Percentiles rank a stretch among this genome's conserved stretches.
Conservation (phyloP, 2,797 vertebrate species). For the Acomys russatus region DNA sequence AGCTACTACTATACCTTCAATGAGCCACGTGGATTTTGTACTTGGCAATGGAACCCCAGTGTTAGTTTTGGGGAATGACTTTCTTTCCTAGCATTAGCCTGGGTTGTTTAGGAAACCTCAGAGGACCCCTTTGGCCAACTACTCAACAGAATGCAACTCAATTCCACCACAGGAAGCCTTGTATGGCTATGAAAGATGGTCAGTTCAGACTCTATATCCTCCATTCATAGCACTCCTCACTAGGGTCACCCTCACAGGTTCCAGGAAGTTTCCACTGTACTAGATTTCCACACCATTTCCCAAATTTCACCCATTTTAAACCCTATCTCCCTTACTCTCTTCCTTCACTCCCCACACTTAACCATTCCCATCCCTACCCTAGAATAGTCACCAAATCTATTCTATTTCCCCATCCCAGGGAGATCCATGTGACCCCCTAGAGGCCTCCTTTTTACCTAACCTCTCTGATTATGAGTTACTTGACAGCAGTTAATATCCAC, state of each 20-base stretch:
- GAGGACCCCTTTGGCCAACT: not conserved
- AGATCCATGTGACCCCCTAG: too few species aligned
- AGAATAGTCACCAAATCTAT: not conserved
- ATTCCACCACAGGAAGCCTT: not conserved
- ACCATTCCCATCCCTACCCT: not conserved
- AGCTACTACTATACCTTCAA: not conserved
- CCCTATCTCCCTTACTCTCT: too few species aligned
- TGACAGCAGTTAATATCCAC: not conserved
- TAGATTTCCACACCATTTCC: not conserved
- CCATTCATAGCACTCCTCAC: not conserved
- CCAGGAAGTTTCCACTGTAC: not conserved
- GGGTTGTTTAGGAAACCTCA: too few species aligned
- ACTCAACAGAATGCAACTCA: not conserved
- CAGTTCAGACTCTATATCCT: not conserved
- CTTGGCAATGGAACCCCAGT: not conserved
- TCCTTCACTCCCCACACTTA: rapidly evolving
- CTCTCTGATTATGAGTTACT: not conserved
- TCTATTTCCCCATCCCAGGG: not conserved
- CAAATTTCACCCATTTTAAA: too few species aligned
- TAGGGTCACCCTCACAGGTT: not conserved
- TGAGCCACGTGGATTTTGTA: too few species aligned
- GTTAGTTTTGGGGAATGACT: too few species aligned
- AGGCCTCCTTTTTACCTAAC: not conserved
- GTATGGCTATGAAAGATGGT: too few species aligned
- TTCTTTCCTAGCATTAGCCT: not conserved